A percentile compares a stretch with the other conserved stretches of the same genome.
Conservation (phyloP, 2,888 invertebrate species). For the Rhogogaster chlorosoma region DNA sequence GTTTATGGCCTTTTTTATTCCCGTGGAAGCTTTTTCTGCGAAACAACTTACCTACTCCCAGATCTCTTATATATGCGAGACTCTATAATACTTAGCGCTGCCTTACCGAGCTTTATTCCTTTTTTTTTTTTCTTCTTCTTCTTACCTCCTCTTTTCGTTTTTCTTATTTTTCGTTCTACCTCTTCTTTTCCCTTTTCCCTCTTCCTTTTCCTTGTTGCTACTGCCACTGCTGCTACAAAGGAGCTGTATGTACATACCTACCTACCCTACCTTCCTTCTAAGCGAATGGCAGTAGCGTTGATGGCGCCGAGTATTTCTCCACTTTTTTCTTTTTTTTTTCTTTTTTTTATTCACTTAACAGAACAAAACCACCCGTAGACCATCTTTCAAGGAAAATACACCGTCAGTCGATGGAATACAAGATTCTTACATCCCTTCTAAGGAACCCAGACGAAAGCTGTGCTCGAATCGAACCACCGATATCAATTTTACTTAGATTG, state of each 20-base stretch:
- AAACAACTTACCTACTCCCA: conserved; percentile 27
- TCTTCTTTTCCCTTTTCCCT: background rate
- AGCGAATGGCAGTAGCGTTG: background rate
- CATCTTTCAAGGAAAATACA: background rate
- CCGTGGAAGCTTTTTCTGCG: conserved; percentile 19
- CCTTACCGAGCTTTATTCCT: conserved; percentile 11
- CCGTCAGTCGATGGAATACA: background rate
- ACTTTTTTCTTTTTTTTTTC: background rate
- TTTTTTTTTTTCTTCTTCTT: background rate
- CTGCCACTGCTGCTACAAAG: background rate
- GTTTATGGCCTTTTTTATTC: conserved; percentile 28
- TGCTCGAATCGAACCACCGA: background rate
- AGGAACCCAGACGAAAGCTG: background rate
- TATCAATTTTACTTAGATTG: background rate
- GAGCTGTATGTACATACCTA: background rate
- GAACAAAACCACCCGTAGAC: background rate
- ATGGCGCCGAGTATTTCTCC: background rate
- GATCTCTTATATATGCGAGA: conserved; percentile 26
- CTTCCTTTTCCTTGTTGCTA: background rate
- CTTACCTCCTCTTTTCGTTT: background rate
- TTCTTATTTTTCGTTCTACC: background rate
- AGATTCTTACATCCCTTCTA: background rate
- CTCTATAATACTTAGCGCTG: conserved; percentile 39
- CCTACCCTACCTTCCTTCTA: background rate
- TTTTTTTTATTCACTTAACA: background rate